Evolutionary conservation across 1,140 invertebrate species (phyloP), one percentile per base, ranked within the genome.

Genomic region (Drosophila gunungcola): DNA sequence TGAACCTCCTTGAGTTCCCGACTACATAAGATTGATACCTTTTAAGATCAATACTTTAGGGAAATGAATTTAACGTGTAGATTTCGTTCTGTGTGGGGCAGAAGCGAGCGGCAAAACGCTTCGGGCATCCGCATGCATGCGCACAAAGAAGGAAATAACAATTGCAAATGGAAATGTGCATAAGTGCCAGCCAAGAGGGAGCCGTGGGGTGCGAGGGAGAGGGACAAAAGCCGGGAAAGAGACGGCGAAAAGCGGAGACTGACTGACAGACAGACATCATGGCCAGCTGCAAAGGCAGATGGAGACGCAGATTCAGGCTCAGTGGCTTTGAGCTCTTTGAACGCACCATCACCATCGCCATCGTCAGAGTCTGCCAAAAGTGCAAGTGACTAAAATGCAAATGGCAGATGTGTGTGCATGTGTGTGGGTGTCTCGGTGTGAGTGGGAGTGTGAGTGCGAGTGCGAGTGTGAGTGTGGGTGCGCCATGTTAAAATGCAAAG

Each of bases 351-450:
- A 34, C 48, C 46, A 73, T 48, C 46, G 29, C 29, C 29, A 32
- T 32, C 29, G 29, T 7, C 29, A 32, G 5, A 5, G 69, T 58
- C 75, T 79, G 80, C 73, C 80, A 88, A 88, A 88, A 88, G 84
- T 88, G 84, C 84, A 88, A 88, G 84, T 88, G 84, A 80, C 84
- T 88, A 76, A 89, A 89, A 88, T 89, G 84, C 85, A 88, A 88
- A 88, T 84, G 78, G 57, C 43, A 62, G 21, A 21, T 54, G 10
- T 38, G 16, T 16, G 54, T 42, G 29, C 52, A 27, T 13, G 48
- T 51, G 46, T 49, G 46, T 21, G 16, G 16, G 16, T 21, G 45
- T 48, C 45, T 45, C 43, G n/a, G 34, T 63, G 12, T 12, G 32
- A 4, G 32, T 49, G 12, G 2, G 29, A 25, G 52, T 60, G 21